These are phyloP conservation scores for Chlorodrepanis virens DNA, from an alignment of 2,113 vertebrate species.

Conservation along the genomic window DNA sequence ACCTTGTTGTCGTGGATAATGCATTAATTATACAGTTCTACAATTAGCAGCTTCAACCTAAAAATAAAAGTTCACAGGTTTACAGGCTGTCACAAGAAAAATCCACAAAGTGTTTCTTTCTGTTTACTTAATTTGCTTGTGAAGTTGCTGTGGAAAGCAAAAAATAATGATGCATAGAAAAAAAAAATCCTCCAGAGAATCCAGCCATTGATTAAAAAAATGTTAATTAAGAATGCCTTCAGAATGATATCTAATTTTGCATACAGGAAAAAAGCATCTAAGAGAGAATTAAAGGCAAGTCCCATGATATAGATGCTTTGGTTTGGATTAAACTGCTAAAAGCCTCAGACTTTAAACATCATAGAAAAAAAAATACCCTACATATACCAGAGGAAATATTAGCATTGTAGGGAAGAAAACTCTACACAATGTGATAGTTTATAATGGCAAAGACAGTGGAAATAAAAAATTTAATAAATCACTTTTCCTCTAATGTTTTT, in stretches of 20 bases:
- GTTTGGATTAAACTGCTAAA: constrained; percentile 47
- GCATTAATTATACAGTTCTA: constrained; percentile 48
- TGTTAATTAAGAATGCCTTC: constrained; percentile 63
- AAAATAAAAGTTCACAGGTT: constrained; percentile 55
- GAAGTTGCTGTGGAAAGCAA: constrained; percentile 43
- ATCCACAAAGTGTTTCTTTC: constrained; percentile 46
- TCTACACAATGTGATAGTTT: neutral
- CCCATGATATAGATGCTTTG: constrained; percentile 21
- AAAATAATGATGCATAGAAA: constrained; percentile 59
- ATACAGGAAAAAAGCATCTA: constrained; percentile 49
- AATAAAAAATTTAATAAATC: constrained; percentile 26
- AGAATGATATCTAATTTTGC: constrained; percentile 62
- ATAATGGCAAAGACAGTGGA: constrained; percentile 33
- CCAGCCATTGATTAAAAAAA: constrained; percentile 52
- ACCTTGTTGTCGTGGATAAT: constrained; percentile 41
- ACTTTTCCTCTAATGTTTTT: neutral
- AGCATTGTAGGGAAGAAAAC: constrained; percentile 12
- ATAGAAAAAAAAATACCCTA: neutral
- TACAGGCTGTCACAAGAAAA: neutral
- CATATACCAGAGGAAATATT: neutral
- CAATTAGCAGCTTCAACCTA: constrained; percentile 55
- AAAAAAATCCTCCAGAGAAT: constrained; percentile 56
- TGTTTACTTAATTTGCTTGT: constrained; percentile 53
- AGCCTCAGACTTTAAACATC: constrained; percentile 17
- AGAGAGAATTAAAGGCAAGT: constrained; percentile 57